These are phyloP conservation scores for Protaetia brevitarsis DNA, from an alignment of 1,140 invertebrate genomes.

Conservation along the genomic window DNA sequence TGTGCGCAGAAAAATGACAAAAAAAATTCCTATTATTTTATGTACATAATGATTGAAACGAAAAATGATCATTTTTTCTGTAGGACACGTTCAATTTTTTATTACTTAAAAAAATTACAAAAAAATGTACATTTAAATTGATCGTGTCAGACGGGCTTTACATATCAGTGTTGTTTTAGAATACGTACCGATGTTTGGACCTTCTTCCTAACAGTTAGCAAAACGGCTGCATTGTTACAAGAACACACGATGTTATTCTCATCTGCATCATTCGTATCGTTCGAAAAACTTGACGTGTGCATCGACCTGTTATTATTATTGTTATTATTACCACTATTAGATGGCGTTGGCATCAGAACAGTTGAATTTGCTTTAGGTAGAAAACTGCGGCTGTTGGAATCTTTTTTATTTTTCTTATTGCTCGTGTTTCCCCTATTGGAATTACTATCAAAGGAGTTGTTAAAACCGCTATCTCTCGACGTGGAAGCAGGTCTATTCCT, in stretches of 20 bases:
- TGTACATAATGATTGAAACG: too few species aligned
- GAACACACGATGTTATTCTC: slow-evolving; percentile 54
- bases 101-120: too few species aligned
- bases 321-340: not conserved
- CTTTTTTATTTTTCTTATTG: not conserved
- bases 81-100: too few species aligned
- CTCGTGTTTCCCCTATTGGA: not conserved
- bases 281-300: too few species aligned
- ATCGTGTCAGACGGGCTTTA: too few species aligned
- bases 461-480: slow-evolving; percentile 18
- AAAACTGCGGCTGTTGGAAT: not conserved
- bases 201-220: slow-evolving; percentile 71
- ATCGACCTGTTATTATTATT: too few species aligned
- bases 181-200: slow-evolving; percentile 76
- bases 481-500: too few species aligned
- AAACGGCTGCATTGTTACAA: slow-evolving; percentile 57
- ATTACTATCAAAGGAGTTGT: not conserved
- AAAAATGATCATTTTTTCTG: too few species aligned
- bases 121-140: too few species aligned
- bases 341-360: not conserved
- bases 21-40: too few species aligned
- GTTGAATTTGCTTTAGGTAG: not conserved
- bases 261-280: slow-evolving; percentile 34
- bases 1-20: too few species aligned
- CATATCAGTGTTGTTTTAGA: too few species aligned